A percentile compares a stretch with the other conserved stretches of the same genome.
Evolutionary conservation across 2,113 vertebrate genomes (phyloP).

Genomic region (Sebastes schlegelii): DNA sequence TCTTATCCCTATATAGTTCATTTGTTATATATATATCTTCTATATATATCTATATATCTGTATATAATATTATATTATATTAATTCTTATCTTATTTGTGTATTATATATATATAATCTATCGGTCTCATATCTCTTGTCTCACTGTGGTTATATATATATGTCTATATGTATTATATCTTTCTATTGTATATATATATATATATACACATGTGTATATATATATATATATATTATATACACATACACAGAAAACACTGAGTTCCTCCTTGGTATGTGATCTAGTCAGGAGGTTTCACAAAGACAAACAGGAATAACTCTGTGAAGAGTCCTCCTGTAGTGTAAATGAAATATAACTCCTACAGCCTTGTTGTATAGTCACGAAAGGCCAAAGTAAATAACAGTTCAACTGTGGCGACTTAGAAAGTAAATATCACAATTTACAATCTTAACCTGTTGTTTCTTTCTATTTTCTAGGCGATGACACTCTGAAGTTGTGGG

Average conservation of each 20-base stretch:
- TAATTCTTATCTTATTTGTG: too few relatives aligned
- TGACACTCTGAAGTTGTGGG: slow-evolving; percentile 96
- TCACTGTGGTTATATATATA: too few relatives aligned
- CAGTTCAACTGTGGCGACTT: not conserved
- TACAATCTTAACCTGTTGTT: slow-evolving; percentile 7
- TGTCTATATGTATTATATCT: too few relatives aligned
- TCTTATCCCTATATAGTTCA: too few relatives aligned
- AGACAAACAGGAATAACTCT: slow-evolving; percentile 50
- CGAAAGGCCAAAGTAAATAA: slow-evolving; percentile 23
- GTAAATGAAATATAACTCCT: slow-evolving; percentile 44
- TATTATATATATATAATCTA: too few relatives aligned
- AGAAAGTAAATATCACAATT: slow-evolving; percentile 1
- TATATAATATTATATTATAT: too few relatives aligned
- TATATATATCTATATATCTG: too few relatives aligned
- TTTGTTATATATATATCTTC: too few relatives aligned
- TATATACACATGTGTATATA: too few relatives aligned
- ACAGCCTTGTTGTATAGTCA: not conserved
- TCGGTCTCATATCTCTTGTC: too few relatives aligned
- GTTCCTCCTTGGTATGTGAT: slow-evolving; percentile 1
- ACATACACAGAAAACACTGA: slow-evolving; percentile 6
- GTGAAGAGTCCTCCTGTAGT: slow-evolving; percentile 23
- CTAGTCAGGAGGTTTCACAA: slow-evolving; percentile 29
- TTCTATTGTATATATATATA: too few relatives aligned
- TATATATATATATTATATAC: too few relatives aligned
- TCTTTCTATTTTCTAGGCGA: slow-evolving; percentile 85